Evolutionary conservation across 2,888 invertebrate species (phyloP), one percentile per base, ranked within the genome.

Genomic region (Gari tellinella): DNA sequence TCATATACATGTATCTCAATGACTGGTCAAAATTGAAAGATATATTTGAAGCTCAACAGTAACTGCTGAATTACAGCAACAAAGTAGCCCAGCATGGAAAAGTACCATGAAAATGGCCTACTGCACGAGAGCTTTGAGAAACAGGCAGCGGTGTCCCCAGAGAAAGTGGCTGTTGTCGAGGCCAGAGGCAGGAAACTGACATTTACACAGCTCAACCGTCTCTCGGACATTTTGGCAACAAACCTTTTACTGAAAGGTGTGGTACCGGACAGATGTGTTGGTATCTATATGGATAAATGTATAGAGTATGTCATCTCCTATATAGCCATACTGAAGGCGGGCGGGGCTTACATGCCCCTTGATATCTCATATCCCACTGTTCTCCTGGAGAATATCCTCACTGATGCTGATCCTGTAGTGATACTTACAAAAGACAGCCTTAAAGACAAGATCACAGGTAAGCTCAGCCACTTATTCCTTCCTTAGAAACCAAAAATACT

Each of bases 311-410:
- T 88, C 21, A 72, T 92, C 19, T 66, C 91, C 4, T 92, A 92
- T 65, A 90, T 92, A 62, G 90, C 91, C 15, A 91, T 91, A 19
- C 83, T 92, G 12, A 91, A 90, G 83, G 91, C 92, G 46, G 92
- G 92, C 19, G 92, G 90, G 10, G 92, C 92, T 7, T 92, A 92
- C 70, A 74, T 93, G 38, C 92, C 92, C 0, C 73, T 92, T 25
- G 92, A 92, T 81, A 87, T 92, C 17, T 88, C 90, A 5, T 92
- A 92, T 63, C 92, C 92, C 4, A 65, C 80, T 8, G 65, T 85
- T 1, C 81, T 92, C n/a, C 79, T 92, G 15, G 75, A 86, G 37
- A 87, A 90, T n/a, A 90, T 92, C 15, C 66, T 93, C 7, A 80
- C 85, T n/a, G 92, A 92, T 74, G 89, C 91, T 1, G 55, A 85